Percentiles rank a stretch among this genome's conserved stretches.
Conservation (phyloP, 2,113 vertebrate species). For the Excalfactoria chinensis region DNA sequence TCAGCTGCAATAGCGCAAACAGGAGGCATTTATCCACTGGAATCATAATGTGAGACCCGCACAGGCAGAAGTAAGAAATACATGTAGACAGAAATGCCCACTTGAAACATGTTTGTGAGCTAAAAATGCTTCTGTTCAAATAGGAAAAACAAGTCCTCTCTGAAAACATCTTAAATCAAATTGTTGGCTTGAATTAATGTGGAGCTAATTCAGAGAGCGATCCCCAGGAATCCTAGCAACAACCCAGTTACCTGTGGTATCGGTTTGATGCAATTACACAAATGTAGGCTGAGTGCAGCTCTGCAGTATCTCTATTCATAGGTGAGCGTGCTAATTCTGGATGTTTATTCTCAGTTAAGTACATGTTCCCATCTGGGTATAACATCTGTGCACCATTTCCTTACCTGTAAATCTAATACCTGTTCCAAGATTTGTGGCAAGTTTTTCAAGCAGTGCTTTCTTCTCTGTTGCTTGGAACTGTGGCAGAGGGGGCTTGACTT, state of each 20-base stretch:
- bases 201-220: neutral
- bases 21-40: neutral
- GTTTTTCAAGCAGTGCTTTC: neutral
- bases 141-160: neutral
- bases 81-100: neutral
- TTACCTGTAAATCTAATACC: conserved; percentile 10
- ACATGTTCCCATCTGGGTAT: neutral
- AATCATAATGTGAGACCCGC: neutral
- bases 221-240: conserved; percentile 50
- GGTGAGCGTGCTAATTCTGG: conserved; percentile 27
- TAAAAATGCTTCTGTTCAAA: neutral
- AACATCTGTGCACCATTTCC: conserved; percentile 22
- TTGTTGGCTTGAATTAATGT: neutral
- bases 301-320: neutral
- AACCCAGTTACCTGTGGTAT: neutral
- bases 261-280: neutral
- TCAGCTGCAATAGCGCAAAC: neutral
- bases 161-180: neutral
- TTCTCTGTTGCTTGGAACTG: neutral
- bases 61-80: neutral
- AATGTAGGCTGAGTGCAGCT: conserved; percentile 8
- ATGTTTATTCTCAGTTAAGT: conserved; percentile 32
- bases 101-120: neutral
- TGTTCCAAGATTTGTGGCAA: neutral
- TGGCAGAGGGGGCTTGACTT: neutral